These are phyloP conservation scores for Crotalus viridis DNA, from an alignment of 2,113 vertebrate genomes.

Conservation along the genomic window DNA sequence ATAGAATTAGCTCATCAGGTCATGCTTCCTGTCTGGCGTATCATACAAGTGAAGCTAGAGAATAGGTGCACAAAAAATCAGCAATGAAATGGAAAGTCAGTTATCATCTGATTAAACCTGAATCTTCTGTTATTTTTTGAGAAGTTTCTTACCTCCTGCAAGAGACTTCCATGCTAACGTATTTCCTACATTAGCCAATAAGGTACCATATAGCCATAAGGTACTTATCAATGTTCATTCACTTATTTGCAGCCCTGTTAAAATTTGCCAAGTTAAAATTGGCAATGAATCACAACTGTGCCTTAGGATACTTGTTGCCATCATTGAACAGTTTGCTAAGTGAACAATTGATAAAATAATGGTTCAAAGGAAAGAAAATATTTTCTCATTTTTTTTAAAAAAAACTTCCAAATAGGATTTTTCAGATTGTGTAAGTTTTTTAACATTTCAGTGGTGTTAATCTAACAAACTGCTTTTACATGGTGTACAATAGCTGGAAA, in stretches of 20 bases:
- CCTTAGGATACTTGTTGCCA: constrained; percentile 36
- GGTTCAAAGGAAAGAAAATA: constrained; percentile 27
- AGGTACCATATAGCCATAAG: constrained; percentile 23
- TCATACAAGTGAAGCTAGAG: constrained; percentile 25
- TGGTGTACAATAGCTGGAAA: constrained; percentile 31
- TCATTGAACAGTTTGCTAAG: constrained; percentile 49
- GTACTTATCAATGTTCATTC: constrained; percentile 47
- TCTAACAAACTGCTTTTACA: constrained; percentile 40
- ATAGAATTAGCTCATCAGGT: not conserved
- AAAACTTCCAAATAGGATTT: constrained; percentile 18
- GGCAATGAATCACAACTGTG: constrained; percentile 36
- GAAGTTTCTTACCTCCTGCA: constrained; percentile 52
- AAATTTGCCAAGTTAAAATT: constrained; percentile 38
- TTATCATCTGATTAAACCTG: constrained; percentile 47
- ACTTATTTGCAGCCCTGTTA: constrained; percentile 15
- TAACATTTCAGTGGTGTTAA: constrained; percentile 42
- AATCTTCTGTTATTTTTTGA: constrained; percentile 55
- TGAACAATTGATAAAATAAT: constrained; percentile 60
- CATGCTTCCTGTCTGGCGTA: not conserved
- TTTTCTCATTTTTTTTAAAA: constrained; percentile 33
- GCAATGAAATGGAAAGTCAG: constrained; percentile 51
- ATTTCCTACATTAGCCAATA: constrained; percentile 37
- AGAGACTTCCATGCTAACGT: constrained; percentile 40
- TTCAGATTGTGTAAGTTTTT: constrained; percentile 24
- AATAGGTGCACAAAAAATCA: constrained; percentile 53